Evolutionary conservation across 2,113 vertebrate genomes (phyloP).

Genomic region (Tragelaphus strepsiceros): DNA sequence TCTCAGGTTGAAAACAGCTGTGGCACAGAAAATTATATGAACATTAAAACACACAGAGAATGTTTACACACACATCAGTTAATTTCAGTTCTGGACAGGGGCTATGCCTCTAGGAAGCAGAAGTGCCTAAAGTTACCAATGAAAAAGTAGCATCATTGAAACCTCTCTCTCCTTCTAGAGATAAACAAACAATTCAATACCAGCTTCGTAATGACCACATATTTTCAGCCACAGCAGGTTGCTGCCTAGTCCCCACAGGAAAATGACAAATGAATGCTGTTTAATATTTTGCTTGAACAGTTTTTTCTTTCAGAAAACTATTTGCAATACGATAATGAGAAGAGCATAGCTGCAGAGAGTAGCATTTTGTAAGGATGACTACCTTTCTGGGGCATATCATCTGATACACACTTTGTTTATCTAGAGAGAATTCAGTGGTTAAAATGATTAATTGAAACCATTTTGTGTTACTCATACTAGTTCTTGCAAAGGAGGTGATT

Average conservation of each 20-base stretch:
- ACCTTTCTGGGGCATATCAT: slow-evolving; percentile 76
- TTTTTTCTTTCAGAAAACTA: slow-evolving; percentile 82
- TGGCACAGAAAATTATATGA: slow-evolving; percentile 32
- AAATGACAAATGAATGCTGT: slow-evolving; percentile 82
- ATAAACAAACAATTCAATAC: slow-evolving; percentile 75
- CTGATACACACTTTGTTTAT: slow-evolving; percentile 79
- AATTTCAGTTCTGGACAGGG: slow-evolving; percentile 42
- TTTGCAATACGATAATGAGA: slow-evolving; percentile 79
- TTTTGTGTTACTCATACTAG: slow-evolving; percentile 78
- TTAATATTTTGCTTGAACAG: slow-evolving; percentile 82
- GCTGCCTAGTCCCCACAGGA: slow-evolving; percentile 66
- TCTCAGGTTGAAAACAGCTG: slow-evolving; percentile 24
- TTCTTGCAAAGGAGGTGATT: slow-evolving; percentile 71
- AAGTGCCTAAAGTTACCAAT: slow-evolving; percentile 69
- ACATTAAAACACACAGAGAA: slow-evolving; percentile 27
- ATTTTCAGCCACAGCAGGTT: slow-evolving; percentile 75
- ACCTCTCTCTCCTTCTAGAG: slow-evolving; percentile 45
- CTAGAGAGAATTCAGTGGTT: slow-evolving; percentile 77
- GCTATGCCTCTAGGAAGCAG: slow-evolving; percentile 47
- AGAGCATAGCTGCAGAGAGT: slow-evolving; percentile 71
- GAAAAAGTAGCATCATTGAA: slow-evolving; percentile 61
- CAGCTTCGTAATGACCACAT: slow-evolving; percentile 73
- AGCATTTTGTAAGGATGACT: slow-evolving; percentile 76
- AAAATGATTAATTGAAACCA: slow-evolving; percentile 83
- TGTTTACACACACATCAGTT: slow-evolving; percentile 43